Evolutionary conservation across 1,140 invertebrate genomes (phyloP), one percentile per base, ranked within the genome.

Genomic region (Mercenaria mercenaria): DNA sequence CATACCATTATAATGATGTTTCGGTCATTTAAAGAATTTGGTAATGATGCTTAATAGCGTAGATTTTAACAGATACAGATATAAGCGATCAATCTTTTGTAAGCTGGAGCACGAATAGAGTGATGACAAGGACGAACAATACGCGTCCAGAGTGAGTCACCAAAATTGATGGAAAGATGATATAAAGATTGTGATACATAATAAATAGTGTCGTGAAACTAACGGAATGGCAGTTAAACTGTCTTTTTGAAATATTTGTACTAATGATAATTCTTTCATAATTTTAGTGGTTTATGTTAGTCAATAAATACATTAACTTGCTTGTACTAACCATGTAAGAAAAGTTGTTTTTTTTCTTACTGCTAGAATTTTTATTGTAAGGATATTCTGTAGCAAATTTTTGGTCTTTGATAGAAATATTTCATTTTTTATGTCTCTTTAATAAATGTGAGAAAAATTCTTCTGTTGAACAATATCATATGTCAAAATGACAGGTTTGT

Each of bases 11-110:
- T 79, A 79, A 79, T 56, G 76, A 79, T 79, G 47, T 52, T 79
- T 52, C 15, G 43, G 76, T 79, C 76, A 52, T 79, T 50, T 56
- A 37, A 79, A 79, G 76, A 79, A 52, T 79, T 79, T 52, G 50
- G 47, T 79, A 79, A 79, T 79, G 76, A 79, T 79, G 76, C 76
- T 79, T 79, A 79, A 79, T 79, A 79, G 26, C 32, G 47, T 10
- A 79, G 76, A 79, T 79, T 79, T 79, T 23, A n/a, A 37, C 26
- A 26, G 76, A 79, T 79, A 56, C 47, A 56, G 29, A 39, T 56
- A 20, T 37, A 47, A 41, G 47, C 20, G 47, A 79, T 79, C 47
- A 56, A 56, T 79, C 76, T 79, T 79, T 79, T 79, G 72, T 50
- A 41, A 37, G 20, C 29, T 20, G 43, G 50, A 29, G n/a, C 26